Evolutionary conservation across 2,113 vertebrate genomes (phyloP), one percentile per base, ranked within the genome.

Genomic region (Phyllostomus hastatus): DNA sequence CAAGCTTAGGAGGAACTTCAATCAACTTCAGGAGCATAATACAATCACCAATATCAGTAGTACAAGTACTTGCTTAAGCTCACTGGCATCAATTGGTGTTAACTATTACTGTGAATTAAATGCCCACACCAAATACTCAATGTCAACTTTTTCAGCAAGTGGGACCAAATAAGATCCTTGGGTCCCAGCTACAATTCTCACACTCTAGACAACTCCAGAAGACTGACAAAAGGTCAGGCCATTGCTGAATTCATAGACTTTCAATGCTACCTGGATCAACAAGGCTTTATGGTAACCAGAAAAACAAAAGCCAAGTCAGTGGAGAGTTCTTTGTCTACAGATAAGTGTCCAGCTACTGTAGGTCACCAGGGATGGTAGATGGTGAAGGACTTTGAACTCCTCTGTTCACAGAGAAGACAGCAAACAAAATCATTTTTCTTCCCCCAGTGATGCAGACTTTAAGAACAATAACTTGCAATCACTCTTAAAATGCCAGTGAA

Each of bases 231-330:
- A 43, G 52, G 38, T 43, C 73, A 90, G 57, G 26, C 41, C 48
- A 91, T 67, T 96, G 94, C 54, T 84, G 76, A 86, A 90, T 92
- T 91, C 83, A 54, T 50, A 70, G 66, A 84, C 7, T 38, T 61
- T 87, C 67, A 73, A 28, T 86, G 82, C 48, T 61, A 73, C 28
- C 19, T 66, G 28, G n/a, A 61, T 92, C 35, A 81, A 66, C 52
- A 92, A 87, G 64, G 24, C 6, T 41, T 95, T 88, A 54, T 89
- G 33, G 59, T 86, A 93, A 87, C 52, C 50, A 81, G 31, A 89
- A 81, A 81, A 46, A 84, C n/a, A 92, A 90, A 90, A 84, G 31
- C 52, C 57, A 94, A 48, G 70, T 46, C 48, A 57, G 17, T 88
- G 48, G 35, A 94, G 50, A 94, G 52, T 41, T 96, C 35, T 87